These are phyloP conservation scores for Myiopsitta monachus DNA, from an alignment of 2,113 vertebrate genomes.

Conservation along the genomic window DNA sequence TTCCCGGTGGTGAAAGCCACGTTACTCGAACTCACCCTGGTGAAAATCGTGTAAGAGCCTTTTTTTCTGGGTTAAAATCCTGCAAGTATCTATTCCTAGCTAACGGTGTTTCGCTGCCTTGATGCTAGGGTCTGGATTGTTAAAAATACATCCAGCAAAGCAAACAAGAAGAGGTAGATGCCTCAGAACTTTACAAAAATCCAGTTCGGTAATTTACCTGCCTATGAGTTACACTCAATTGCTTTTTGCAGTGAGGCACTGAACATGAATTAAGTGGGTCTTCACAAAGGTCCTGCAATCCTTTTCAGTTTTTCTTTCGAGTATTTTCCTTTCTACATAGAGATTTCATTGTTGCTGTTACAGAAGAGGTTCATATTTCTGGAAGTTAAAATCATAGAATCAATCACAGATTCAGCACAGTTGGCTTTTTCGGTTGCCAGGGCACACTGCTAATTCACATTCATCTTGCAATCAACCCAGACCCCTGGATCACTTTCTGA, in stretches of 20 bases:
- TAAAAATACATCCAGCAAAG: background rate
- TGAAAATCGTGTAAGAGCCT: background rate
- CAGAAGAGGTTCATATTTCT: background rate
- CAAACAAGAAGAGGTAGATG: background rate
- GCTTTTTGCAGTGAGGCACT: background rate
- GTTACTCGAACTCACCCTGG: conserved; percentile 23
- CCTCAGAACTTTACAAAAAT: background rate
- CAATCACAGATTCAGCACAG: background rate
- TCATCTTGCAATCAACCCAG: background rate
- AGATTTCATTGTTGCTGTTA: background rate
- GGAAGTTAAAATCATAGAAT: background rate
- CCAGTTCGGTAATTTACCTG: background rate
- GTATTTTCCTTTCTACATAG: background rate
- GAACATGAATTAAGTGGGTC: background rate
- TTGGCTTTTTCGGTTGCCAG: background rate
- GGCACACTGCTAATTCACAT: background rate
- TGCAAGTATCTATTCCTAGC: background rate
- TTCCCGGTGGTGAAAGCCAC: rapidly evolving
- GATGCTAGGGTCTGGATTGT: background rate
- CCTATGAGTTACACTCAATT: background rate
- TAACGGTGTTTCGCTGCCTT: background rate
- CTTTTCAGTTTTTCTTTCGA: background rate
- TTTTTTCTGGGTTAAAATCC: background rate
- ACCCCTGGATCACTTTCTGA: background rate
- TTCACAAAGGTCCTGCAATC: background rate